Conservation (phyloP, 2,797 vertebrate genomes). For the Alca torda region DNA sequence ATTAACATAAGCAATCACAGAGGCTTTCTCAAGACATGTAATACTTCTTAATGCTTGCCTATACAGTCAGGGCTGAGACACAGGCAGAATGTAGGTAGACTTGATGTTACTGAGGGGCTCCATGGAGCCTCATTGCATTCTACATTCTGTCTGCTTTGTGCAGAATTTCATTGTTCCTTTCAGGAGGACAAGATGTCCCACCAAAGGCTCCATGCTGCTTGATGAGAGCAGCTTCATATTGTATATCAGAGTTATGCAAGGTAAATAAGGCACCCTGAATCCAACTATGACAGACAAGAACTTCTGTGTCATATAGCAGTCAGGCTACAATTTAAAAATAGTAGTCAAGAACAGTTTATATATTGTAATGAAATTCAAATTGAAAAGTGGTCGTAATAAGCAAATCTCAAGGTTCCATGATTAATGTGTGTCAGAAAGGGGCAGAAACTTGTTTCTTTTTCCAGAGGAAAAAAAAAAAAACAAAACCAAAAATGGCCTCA, state of each 20-base stretch:
- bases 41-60: neutral
- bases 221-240: neutral
- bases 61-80: neutral
- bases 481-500: rapidly evolving
- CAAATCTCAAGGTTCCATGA: neutral
- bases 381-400: neutral
- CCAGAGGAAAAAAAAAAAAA: rapidly evolving
- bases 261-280: neutral
- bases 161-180: neutral
- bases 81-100: neutral
- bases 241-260: neutral
- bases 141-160: neutral
- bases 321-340: neutral
- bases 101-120: neutral
- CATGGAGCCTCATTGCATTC: neutral
- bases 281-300: neutral
- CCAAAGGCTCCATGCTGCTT: neutral
- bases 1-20: neutral
- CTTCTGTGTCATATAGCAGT: neutral
- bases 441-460: neutral
- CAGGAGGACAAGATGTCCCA: neutral
- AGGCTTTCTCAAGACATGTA: neutral
- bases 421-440: neutral
- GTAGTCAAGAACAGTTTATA: neutral
- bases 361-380: neutral